These are phyloP conservation scores for Oscheius onirici DNA, from an alignment of 2,888 invertebrate species.

Conservation along the genomic window DNA sequence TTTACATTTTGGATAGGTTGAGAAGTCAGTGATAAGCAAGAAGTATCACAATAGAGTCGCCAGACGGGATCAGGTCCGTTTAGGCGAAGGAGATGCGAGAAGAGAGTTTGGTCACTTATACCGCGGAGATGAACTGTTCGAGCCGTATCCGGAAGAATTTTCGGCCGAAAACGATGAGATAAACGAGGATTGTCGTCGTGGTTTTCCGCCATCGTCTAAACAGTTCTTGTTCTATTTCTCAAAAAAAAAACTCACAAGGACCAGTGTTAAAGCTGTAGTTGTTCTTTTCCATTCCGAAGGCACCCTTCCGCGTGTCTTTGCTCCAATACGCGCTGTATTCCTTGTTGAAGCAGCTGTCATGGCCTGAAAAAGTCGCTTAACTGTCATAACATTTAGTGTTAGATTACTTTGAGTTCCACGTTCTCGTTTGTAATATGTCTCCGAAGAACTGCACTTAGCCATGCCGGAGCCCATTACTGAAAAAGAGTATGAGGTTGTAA, in stretches of 20 bases:
- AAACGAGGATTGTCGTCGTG: conserved; percentile 16
- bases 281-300: conserved; percentile 23
- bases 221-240: background rate
- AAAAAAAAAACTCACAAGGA: conserved; percentile 15
- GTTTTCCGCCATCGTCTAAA: background rate
- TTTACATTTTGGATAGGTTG: too few species aligned
- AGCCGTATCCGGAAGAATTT: conserved; percentile 10
- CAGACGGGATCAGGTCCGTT: background rate
- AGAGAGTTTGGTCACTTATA: background rate
- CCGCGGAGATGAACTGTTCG: background rate
- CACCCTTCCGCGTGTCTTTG: conserved; percentile 3
- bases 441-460: conserved; percentile 30
- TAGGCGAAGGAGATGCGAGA: background rate
- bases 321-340: conserved; percentile 33
- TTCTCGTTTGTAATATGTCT: conserved; percentile 27
- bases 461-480: conserved; percentile 33
- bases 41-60: conserved; percentile 15
- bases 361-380: background rate
- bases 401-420: conserved; percentile 11
- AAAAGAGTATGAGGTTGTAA: background rate
- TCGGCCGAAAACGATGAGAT: conserved; percentile 19
- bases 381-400: background rate
- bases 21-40: background rate
- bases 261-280: conserved; percentile 23
- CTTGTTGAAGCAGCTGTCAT: conserved; percentile 29